Evolutionary conservation across 2,113 vertebrate species (phyloP), one percentile per base, ranked within the genome.

Genomic region (Circaetus gallicus): DNA sequence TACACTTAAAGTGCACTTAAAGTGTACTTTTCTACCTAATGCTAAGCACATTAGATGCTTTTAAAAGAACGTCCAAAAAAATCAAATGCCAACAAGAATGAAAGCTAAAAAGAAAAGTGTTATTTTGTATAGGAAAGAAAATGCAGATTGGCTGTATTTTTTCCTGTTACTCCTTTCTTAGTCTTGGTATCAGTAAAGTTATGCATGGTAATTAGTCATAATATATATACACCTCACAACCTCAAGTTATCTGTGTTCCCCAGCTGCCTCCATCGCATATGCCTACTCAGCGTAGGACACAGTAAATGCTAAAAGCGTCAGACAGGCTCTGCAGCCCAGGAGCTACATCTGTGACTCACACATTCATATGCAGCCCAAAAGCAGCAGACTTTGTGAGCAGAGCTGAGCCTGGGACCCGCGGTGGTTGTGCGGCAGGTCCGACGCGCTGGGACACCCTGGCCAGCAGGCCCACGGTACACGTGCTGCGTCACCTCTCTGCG

Each of bases 391-490:
- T 47, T 2, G 11, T 25, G 56, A 86, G 43, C 43, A 40, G 55
- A 91, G 58, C 63, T n/a, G 40, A 69, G 82, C 32, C 49, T 40
- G 55, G 47, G 32, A 42, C 47, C 53, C 1, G 0, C 25, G 28
- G 21, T 38, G 45, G 25, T 43, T 61, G 38, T 40, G 45, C 36
- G 36, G 21, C 45, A 56, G 29, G 29, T 58, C 87, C 0, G 1
- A 10, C 0, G 0, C 0, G 1, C 53, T 38, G 72, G 36, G 49
- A n/a, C 24, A 31, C 5, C 14, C 52, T 1, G 6, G 16, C 47
- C 21, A 3, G 28, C 4, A 7, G 26, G 10, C 16, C 29, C 29
- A 22, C 1, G 2, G 13, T 42, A 56, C 42, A 34, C 1, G 1
- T 40, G 31, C 18, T 49, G 43, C 22, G 2, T 81, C 34, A 2